Conservation (phyloP, 2,888 invertebrate species). For the Cryptocephalus moraei region DNA sequence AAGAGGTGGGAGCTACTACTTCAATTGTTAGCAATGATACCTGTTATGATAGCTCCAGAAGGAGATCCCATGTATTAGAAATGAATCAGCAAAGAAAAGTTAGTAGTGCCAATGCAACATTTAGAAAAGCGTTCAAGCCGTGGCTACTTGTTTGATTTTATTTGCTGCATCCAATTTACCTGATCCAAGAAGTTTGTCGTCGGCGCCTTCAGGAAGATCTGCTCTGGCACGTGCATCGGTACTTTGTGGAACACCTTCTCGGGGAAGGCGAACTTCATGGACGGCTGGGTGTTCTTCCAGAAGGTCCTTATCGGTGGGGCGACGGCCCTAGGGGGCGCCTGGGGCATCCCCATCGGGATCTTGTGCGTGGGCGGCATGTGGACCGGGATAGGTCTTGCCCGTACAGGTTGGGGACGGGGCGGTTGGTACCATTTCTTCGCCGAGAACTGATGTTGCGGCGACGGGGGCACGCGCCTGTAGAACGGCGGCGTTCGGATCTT, state of each 20-base stretch:
- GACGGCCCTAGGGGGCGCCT: conserved; percentile 7
- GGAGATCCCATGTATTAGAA: too few relatives aligned
- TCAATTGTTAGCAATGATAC: too few relatives aligned
- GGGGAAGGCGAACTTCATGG: conserved; percentile 11
- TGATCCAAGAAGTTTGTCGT: not conserved
- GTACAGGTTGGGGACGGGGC: conserved; percentile 9
- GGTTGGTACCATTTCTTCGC: conserved; percentile 26
- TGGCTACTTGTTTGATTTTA: too few relatives aligned
- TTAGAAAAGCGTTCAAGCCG: too few relatives aligned
- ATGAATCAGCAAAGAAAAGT: too few relatives aligned
- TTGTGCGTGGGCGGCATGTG: conserved; percentile 21
- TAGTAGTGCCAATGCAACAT: too few relatives aligned
- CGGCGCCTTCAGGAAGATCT: conserved; percentile 2
- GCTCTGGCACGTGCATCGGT: not conserved
- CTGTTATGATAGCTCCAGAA: too few relatives aligned
- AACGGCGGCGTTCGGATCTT: conserved; percentile 12
- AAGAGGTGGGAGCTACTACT: too few relatives aligned
- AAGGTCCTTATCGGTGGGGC: conserved; percentile 19
- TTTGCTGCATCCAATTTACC: not conserved
- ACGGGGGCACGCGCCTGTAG: conserved; percentile 14
- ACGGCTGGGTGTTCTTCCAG: conserved; percentile 20
- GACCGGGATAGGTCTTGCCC: conserved; percentile 19
- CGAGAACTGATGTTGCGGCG: conserved; percentile 16
- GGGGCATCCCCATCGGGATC: conserved; percentile 16
- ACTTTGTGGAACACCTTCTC: conserved; percentile 5